phyloP scores from a whole-genome alignment of 1,140 invertebrate genomes.

The Sarcophaga peregrina region DNA sequence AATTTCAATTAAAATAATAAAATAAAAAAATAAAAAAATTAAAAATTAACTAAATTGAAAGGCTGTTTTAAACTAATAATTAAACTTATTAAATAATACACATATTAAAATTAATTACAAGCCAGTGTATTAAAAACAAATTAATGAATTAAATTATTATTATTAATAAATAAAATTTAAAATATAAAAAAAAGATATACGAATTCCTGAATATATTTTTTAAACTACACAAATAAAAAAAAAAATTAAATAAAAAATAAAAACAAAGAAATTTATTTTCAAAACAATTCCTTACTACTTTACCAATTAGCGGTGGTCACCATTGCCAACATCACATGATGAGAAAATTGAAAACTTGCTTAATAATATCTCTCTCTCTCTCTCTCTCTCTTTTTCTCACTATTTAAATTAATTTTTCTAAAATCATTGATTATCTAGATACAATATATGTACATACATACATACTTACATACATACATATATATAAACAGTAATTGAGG shows the following conservation, averaged over 20 bases:
- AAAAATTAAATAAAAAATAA: no score
- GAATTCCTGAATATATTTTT: constrained; percentile 22
- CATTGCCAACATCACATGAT: neutral
- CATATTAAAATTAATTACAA: neutral
- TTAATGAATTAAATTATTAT: neutral
- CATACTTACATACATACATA: no score
- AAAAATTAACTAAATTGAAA: neutral
- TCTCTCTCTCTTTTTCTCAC: no score
- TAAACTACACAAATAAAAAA: neutral
- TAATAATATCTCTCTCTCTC: no score
- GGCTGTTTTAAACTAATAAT: neutral
- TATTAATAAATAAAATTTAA: neutral
- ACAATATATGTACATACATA: no score
- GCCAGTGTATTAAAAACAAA: constrained; percentile 1
- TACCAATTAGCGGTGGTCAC: constrained; percentile 26
- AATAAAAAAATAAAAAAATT: neutral
- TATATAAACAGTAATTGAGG: no score
- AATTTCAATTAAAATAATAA: neutral
- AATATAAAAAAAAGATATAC: neutral
- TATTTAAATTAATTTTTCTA: no score
- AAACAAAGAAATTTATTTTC: no score
- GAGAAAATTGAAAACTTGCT: no score
- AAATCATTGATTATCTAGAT: no score
- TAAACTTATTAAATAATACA: neutral
- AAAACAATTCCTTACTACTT: neutral